Evolutionary conservation across 2,888 invertebrate genomes (phyloP).

Genomic region (Acrocera orbiculus): DNA sequence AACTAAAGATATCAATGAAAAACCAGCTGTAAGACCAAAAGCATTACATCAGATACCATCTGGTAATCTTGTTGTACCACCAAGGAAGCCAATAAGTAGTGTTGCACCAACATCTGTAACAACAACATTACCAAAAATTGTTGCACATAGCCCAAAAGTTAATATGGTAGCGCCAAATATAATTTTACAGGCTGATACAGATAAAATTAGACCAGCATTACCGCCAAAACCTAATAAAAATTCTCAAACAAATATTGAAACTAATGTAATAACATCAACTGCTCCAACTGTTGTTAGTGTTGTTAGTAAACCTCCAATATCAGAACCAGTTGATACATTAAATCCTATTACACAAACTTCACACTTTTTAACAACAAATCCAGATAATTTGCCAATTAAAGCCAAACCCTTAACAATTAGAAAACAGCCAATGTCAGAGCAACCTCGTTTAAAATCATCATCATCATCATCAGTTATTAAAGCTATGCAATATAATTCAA

Average conservation of each 20-base stretch:
- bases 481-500: slow-evolving; percentile 47
- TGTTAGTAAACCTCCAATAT: slow-evolving; percentile 16
- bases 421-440: slow-evolving; percentile 65
- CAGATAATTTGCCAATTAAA: slow-evolving; percentile 44
- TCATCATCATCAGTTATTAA: slow-evolving; percentile 35
- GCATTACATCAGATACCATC: slow-evolving; percentile 21
- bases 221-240: slow-evolving; percentile 58
- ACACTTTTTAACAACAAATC: slow-evolving; percentile 19
- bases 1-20: slow-evolving; percentile 10
- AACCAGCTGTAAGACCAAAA: slow-evolving; percentile 27
- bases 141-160: slow-evolving; percentile 31
- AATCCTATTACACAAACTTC: slow-evolving; percentile 4
- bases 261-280: slow-evolving; percentile 1
- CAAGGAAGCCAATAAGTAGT: slow-evolving; percentile 71
- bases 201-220: slow-evolving; percentile 54
- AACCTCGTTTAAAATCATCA: slow-evolving; percentile 53
- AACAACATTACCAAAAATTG: slow-evolving; percentile 25
- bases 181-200: slow-evolving; percentile 28
- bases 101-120: slow-evolving; percentile 61
- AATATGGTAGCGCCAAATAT: slow-evolving; percentile 32
- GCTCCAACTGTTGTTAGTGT: slow-evolving; percentile 16
- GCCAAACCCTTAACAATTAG: slow-evolving; percentile 69
- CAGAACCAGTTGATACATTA: slow-evolving; percentile 10
- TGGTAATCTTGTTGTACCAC: slow-evolving; percentile 28
- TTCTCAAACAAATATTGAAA: slow-evolving; percentile 5